Evolutionary conservation across 1,140 invertebrate genomes (phyloP).

Genomic region (Solen grandis): DNA sequence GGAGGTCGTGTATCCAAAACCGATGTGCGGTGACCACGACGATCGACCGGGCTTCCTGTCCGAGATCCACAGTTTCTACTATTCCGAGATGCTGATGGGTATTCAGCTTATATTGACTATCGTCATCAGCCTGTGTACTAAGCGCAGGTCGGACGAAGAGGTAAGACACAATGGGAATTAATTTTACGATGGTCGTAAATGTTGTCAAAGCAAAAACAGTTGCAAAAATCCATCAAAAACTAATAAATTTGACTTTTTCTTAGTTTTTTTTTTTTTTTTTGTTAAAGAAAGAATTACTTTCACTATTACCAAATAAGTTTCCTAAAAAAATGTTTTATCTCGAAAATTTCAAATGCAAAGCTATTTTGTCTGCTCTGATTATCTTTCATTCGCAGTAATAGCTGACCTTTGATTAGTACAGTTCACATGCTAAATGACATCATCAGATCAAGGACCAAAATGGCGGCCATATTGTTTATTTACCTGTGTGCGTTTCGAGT

Average conservation of each 20-base stretch:
- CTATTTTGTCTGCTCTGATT: too few relatives aligned
- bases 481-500: too few relatives aligned
- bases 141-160: conserved; percentile 14
- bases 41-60: conserved; percentile 16
- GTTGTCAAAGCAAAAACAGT: background rate
- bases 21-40: conserved; percentile 23
- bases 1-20: conserved; percentile 25
- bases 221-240: background rate
- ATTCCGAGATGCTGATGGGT: conserved; percentile 35
- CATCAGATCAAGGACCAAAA: too few relatives aligned
- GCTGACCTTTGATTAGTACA: too few relatives aligned
- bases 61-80: conserved; percentile 38
- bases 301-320: background rate
- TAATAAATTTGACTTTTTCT: background rate
- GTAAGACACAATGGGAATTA: background rate
- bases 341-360: too few relatives aligned
- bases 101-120: conserved; percentile 23
- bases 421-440: too few relatives aligned
- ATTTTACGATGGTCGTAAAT: background rate
- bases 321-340: background rate
- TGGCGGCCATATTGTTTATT: too few relatives aligned
- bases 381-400: too few relatives aligned
- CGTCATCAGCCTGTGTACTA: conserved; percentile 22
- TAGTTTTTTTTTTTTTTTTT: background rate
- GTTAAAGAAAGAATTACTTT: background rate